These are phyloP conservation scores for Bombycilla garrulus DNA, from an alignment of 2,113 vertebrate species.

Conservation along the genomic window DNA sequence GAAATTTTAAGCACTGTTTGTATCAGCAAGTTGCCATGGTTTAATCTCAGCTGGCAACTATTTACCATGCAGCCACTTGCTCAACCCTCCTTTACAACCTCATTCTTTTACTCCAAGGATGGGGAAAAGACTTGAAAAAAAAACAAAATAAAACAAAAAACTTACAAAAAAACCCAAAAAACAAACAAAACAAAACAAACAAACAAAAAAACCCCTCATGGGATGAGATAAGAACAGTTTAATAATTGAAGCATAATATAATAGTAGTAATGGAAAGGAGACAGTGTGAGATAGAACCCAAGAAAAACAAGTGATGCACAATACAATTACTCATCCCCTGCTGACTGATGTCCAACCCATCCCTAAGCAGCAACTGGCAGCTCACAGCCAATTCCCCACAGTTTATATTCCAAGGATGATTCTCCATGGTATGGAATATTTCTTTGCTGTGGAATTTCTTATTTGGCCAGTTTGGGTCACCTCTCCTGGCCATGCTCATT, in stretches of 20 bases:
- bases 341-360: not conserved
- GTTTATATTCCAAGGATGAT: not conserved
- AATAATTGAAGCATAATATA: not conserved
- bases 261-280: not conserved
- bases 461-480: not conserved
- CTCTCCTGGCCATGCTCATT: not conserved
- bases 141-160: not conserved
- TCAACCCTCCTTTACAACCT: not conserved
- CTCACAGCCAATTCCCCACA: not conserved
- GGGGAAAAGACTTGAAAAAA: not conserved
- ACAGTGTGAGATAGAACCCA: not conserved
- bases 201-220: rapidly evolving
- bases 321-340: not conserved
- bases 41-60: not conserved
- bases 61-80: not conserved
- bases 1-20: not conserved
- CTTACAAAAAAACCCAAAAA: no score
- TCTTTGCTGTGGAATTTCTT: not conserved
- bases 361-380: not conserved
- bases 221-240: not conserved
- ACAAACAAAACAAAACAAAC: not conserved
- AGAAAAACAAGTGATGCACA: not conserved
- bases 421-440: not conserved
- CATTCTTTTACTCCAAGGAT: not conserved
- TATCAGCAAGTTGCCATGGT: not conserved